A percentile compares a stretch with the other conserved stretches of the same genome.
Conservation (phyloP, 2,888 invertebrate species). For the Melanophora roralis region DNA sequence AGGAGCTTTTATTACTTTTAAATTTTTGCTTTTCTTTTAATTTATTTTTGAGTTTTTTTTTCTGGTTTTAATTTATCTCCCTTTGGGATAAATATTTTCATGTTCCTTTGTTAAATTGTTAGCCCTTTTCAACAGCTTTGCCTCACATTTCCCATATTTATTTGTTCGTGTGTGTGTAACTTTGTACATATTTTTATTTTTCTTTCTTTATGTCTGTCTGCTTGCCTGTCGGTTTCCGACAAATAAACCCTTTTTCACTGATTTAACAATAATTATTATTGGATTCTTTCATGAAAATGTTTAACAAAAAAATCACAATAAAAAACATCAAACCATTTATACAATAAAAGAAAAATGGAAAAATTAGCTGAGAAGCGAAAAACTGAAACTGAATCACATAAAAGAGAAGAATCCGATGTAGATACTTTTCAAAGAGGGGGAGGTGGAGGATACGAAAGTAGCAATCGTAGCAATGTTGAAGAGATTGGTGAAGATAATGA, state of each 20-base stretch:
- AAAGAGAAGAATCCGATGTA: constrained; percentile 60
- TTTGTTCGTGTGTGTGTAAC: background rate
- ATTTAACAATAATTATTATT: constrained; percentile 68
- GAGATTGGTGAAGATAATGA: constrained; percentile 18
- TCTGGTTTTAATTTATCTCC: constrained; percentile 55
- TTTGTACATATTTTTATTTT: constrained; percentile 10
- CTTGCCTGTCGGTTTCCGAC: constrained; percentile 43
- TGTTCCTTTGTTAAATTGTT: constrained; percentile 38
- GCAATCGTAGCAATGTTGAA: background rate
- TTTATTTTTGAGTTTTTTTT: constrained; percentile 60
- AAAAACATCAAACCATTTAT: constrained; percentile 48
- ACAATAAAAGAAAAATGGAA: constrained; percentile 64
- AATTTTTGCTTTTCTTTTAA: constrained; percentile 66
- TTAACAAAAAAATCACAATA: constrained; percentile 54
- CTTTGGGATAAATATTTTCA: constrained; percentile 52
- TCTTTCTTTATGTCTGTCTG: constrained; percentile 19
- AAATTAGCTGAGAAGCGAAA: constrained; percentile 61
- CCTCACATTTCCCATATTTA: background rate
- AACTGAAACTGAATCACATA: constrained; percentile 58
- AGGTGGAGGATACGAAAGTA: background rate
- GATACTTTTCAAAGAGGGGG: background rate
- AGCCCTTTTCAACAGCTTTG: constrained; percentile 21
- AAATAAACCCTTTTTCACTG: constrained; percentile 62
- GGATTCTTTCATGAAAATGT: constrained; percentile 66
- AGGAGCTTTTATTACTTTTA: constrained; percentile 72